Percentiles rank a stretch among this genome's conserved stretches.
phyloP scores from a whole-genome alignment of 2,797 vertebrate genomes.

The Gallinago stenura region DNA sequence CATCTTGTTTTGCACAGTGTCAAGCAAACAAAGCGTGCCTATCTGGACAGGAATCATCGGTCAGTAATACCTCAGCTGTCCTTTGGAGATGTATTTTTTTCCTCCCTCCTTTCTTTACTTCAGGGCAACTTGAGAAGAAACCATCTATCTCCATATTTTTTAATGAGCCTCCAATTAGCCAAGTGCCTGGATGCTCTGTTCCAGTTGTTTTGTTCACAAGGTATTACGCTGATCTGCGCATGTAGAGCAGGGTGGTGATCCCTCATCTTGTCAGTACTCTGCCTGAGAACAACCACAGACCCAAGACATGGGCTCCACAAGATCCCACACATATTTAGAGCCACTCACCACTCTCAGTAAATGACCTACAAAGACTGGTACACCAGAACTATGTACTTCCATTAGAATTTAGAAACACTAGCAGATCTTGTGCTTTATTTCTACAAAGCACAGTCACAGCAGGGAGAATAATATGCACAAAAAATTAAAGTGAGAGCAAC shows the following conservation, averaged over 20 bases:
- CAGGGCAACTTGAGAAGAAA: slow-evolving; percentile 53
- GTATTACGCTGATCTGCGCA: slow-evolving; percentile 45
- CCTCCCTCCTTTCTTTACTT: slow-evolving; percentile 36
- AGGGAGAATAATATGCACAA: not conserved
- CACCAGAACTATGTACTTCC: not conserved
- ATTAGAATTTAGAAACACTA: not conserved
- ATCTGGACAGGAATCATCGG: not conserved
- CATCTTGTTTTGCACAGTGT: not conserved
- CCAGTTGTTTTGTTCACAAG: slow-evolving; percentile 53
- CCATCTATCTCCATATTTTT: slow-evolving; percentile 64
- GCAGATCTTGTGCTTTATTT: not conserved
- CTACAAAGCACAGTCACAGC: not conserved
- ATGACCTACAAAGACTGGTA: not conserved
- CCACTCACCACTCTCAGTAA: not conserved
- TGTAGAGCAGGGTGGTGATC: slow-evolving; percentile 43
- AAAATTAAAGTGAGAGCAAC: not conserved
- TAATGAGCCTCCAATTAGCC: slow-evolving; percentile 70
- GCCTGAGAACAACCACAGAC: slow-evolving; percentile 16
- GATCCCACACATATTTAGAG: slow-evolving; percentile 50
- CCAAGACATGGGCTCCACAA: not conserved
- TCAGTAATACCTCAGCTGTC: not conserved
- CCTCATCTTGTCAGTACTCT: slow-evolving; percentile 56
- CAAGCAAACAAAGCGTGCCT: not conserved
- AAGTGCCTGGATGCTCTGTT: slow-evolving; percentile 52
- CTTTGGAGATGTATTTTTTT: not conserved